phyloP scores from a whole-genome alignment of 1,140 invertebrate species.

The Chlorops oryzae region DNA sequence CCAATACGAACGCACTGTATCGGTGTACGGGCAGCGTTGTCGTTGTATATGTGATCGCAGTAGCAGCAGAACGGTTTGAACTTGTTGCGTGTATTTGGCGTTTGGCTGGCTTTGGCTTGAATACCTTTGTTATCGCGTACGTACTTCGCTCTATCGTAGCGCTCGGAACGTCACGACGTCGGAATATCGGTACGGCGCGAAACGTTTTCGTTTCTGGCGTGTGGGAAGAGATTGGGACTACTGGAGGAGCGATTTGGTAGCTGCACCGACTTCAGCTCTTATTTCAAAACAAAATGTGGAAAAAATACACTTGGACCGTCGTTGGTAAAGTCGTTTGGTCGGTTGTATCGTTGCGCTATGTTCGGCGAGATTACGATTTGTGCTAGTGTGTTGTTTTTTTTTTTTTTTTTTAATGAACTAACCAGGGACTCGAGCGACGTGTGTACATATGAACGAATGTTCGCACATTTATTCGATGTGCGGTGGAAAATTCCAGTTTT shows the following conservation, averaged over 20 bases:
- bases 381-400: slow-evolving; percentile 14
- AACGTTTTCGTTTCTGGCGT: slow-evolving; percentile 19
- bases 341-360: background rate
- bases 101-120: slow-evolving; percentile 25
- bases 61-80: slow-evolving; percentile 20
- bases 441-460: slow-evolving; percentile 12
- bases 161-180: background rate
- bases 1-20: slow-evolving; percentile 14
- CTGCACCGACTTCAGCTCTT: slow-evolving; percentile 48
- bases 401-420: slow-evolving; percentile 12
- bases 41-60: slow-evolving; percentile 6
- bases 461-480: background rate
- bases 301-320: slow-evolving; percentile 30
- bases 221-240: slow-evolving; percentile 48
- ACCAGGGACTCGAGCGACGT: background rate
- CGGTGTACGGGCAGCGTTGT: slow-evolving; percentile 17
- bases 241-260: slow-evolving; percentile 48
- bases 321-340: slow-evolving; percentile 8
- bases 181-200: background rate
- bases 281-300: slow-evolving; percentile 48
- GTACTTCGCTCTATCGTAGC: too few species aligned
- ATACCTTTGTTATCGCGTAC: slow-evolving; percentile 24
- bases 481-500: slow-evolving; percentile 9
- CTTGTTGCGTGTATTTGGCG: slow-evolving; percentile 27
- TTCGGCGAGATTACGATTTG: too few species aligned